A percentile compares a stretch with the other conserved stretches of the same genome.
phyloP scores from a whole-genome alignment of 2,888 invertebrate species.

The Dolomedes plantarius region DNA sequence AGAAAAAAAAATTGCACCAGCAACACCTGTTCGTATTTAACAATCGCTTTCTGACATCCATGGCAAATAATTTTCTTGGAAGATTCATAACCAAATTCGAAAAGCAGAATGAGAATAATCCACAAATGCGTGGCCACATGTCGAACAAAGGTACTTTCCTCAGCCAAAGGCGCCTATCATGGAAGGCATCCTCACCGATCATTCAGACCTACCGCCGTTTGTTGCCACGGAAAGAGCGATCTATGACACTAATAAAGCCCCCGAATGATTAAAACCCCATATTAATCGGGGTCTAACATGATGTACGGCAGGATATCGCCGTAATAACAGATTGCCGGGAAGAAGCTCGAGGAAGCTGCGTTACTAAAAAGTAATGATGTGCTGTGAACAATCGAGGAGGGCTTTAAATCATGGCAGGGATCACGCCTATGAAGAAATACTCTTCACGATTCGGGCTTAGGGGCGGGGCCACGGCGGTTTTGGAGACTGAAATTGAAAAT shows the following conservation, averaged over 20 bases:
- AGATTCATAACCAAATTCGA: background rate
- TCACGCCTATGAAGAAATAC: slow-evolving; percentile 50
- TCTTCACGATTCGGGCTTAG: slow-evolving; percentile 29
- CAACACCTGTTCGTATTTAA: background rate
- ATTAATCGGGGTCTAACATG: slow-evolving; percentile 5
- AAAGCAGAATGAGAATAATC: background rate
- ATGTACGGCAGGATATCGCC: background rate
- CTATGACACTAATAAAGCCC: slow-evolving; percentile 4
- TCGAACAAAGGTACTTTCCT: too few species aligned
- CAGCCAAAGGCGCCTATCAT: background rate
- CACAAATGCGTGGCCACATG: too few species aligned
- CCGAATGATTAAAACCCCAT: slow-evolving; percentile 13
- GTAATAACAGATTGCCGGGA: background rate
- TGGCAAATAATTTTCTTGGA: background rate
- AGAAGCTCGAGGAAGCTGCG: slow-evolving; percentile 6
- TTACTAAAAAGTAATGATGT: slow-evolving; percentile 49
- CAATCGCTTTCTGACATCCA: background rate
- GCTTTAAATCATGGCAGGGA: slow-evolving; percentile 37
- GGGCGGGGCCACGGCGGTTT: background rate
- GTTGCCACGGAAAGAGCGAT: background rate
- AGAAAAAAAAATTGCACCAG: background rate
- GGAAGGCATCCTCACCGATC: background rate
- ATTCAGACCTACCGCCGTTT: slow-evolving; percentile 22
- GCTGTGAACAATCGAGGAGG: slow-evolving; percentile 25
- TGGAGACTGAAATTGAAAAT: background rate